Evolutionary conservation across 2,797 vertebrate species (phyloP).

Genomic region (Pelodytes ibericus): DNA sequence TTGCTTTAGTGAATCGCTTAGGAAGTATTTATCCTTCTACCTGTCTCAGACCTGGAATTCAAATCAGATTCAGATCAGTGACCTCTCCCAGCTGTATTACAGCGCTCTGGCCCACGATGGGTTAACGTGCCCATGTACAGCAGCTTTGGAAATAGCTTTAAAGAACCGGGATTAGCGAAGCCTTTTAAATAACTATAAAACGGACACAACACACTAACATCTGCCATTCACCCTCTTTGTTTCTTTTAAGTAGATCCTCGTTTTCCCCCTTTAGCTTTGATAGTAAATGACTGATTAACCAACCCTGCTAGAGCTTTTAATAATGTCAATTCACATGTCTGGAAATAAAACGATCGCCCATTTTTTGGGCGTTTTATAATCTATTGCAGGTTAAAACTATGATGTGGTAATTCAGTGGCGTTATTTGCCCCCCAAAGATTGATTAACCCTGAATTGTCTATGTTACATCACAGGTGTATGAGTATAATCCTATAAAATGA

Average conservation of each 20-base stretch:
- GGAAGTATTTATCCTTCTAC: background rate
- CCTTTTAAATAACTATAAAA: conserved; percentile 22
- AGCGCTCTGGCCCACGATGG: conserved; percentile 8
- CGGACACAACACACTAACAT: conserved; percentile 29
- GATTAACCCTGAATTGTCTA: too few relatives aligned
- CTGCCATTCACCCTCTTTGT: background rate
- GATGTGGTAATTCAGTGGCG: too few relatives aligned
- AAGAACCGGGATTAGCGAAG: conserved; percentile 7
- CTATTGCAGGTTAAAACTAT: too few relatives aligned
- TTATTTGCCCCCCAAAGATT: too few relatives aligned
- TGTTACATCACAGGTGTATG: too few relatives aligned
- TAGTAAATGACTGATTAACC: background rate
- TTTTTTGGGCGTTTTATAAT: too few relatives aligned
- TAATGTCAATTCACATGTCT: too few relatives aligned
- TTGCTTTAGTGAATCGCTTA: conserved; percentile 9
- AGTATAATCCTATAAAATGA: too few relatives aligned
- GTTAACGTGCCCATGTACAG: conserved; percentile 11
- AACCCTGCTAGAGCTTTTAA: too few relatives aligned
- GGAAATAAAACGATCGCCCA: too few relatives aligned
- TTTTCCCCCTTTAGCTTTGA: background rate
- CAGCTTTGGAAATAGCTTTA: conserved; percentile 10
- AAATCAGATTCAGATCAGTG: conserved; percentile 17
- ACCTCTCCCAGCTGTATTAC: background rate
- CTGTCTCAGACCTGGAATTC: conserved; percentile 17
- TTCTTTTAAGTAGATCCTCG: too few relatives aligned